phyloP scores from a whole-genome alignment of 2,113 vertebrate species.

The Cyanocitta stelleri region DNA sequence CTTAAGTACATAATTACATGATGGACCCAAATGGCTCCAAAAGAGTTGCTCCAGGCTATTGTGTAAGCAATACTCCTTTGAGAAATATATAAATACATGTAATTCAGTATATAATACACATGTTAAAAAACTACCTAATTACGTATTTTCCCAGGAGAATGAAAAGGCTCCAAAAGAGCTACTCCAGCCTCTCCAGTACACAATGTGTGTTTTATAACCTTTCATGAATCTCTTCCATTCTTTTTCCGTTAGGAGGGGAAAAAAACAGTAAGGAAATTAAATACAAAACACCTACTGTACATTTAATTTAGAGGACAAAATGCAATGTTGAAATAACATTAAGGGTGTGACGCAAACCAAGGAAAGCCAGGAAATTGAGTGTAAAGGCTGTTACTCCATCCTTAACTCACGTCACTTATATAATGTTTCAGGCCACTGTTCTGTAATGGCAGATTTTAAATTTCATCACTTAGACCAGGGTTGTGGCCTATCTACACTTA shows the following conservation, averaged over 20 bases:
- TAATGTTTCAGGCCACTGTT: neutral
- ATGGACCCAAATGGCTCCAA: constrained; percentile 61
- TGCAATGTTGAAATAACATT: constrained; percentile 67
- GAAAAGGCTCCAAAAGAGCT: constrained; percentile 71
- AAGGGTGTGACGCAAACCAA: constrained; percentile 50
- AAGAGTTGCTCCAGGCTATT: constrained; percentile 70
- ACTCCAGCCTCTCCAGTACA: constrained; percentile 49
- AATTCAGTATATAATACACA: constrained; percentile 60
- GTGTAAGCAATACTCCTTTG: constrained; percentile 69
- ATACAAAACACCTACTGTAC: constrained; percentile 75
- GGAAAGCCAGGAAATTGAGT: constrained; percentile 61
- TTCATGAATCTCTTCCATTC: constrained; percentile 58
- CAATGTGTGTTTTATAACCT: constrained; percentile 74
- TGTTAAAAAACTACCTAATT: constrained; percentile 66
- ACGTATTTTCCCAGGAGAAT: constrained; percentile 70
- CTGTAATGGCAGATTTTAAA: constrained; percentile 15
- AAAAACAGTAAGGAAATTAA: constrained; percentile 65
- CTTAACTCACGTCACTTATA: neutral
- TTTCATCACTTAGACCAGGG: neutral
- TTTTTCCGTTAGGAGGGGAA: constrained; percentile 48
- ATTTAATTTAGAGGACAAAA: constrained; percentile 69
- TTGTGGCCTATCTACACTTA: neutral
- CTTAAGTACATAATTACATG: constrained; percentile 64
- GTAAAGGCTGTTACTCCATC: constrained; percentile 34
- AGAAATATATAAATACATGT: constrained; percentile 73